Conservation (phyloP, 1,140 invertebrate species). For the Nephotettix cincticeps region DNA sequence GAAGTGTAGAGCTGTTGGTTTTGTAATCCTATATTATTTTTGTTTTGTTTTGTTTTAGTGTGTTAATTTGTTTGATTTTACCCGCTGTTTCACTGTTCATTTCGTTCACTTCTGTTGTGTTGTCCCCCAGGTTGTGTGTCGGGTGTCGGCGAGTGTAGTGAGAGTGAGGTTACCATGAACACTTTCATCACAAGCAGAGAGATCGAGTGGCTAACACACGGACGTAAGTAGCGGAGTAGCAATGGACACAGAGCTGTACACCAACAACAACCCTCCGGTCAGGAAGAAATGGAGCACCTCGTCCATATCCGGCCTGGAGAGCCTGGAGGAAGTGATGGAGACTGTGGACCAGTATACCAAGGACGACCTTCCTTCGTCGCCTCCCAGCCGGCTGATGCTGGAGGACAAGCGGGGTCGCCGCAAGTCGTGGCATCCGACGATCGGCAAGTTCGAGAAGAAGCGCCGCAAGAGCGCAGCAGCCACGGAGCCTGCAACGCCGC, state of each 20-base stretch:
- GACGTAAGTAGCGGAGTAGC: neutral
- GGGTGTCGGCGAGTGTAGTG: neutral
- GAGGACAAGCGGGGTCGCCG: slow-evolving; percentile 47
- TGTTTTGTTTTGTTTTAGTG: neutral
- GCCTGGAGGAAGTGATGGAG: slow-evolving; percentile 43
- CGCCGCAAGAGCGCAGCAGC: slow-evolving; percentile 60
- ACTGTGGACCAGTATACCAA: slow-evolving; percentile 7
- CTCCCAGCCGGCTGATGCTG: slow-evolving; percentile 15
- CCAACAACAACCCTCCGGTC: slow-evolving; percentile 39
- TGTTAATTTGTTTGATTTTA: neutral
- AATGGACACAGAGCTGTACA: slow-evolving; percentile 37
- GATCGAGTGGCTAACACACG: neutral
- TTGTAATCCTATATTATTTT: too few relatives aligned
- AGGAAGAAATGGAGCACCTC: slow-evolving; percentile 50
- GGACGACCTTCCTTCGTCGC: neutral
- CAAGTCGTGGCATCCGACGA: slow-evolving; percentile 65
- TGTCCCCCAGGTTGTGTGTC: slow-evolving; percentile 9
- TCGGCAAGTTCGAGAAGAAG: slow-evolving; percentile 63
- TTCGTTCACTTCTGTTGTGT: slow-evolving; percentile 1
- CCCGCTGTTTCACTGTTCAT: neutral
- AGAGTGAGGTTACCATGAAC: neutral
- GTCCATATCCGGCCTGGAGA: slow-evolving; percentile 48
- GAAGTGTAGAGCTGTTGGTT: too few relatives aligned
- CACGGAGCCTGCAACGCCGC: slow-evolving; percentile 25
- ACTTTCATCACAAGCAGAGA: neutral